phyloP scores from a whole-genome alignment of 2,888 invertebrate genomes.

The Stenurella melanura region DNA sequence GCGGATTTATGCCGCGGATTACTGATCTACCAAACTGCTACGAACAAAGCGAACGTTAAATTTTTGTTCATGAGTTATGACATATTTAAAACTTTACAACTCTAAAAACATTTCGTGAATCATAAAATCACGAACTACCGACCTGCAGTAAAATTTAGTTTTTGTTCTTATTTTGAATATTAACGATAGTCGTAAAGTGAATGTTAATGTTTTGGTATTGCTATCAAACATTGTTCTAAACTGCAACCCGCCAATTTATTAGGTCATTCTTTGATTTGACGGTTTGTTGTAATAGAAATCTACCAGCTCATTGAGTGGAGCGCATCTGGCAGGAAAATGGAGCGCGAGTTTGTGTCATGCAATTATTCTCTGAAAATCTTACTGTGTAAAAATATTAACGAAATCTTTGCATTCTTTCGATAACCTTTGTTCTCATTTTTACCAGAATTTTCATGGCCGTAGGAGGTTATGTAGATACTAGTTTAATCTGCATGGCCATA shows the following conservation, averaged over 20 bases:
- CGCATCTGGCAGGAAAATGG: too few species aligned
- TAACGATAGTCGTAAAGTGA: background rate
- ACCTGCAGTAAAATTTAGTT: background rate
- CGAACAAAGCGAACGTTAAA: constrained; percentile 6
- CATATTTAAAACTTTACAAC: background rate
- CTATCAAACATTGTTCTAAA: background rate
- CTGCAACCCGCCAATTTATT: background rate
- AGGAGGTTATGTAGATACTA: too few species aligned
- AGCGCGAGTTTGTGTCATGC: too few species aligned
- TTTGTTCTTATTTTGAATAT: background rate
- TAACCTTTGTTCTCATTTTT: too few species aligned
- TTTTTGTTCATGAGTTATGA: background rate
- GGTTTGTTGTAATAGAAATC: background rate
- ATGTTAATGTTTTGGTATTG: background rate
- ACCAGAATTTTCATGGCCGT: too few species aligned
- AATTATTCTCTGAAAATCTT: too few species aligned
- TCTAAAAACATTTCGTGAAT: background rate
- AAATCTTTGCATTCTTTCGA: too few species aligned
- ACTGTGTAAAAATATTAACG: too few species aligned
- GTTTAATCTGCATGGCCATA: too few species aligned
- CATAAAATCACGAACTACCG: background rate
- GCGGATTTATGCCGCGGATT: background rate
- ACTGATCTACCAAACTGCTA: background rate
- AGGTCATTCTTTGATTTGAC: background rate
- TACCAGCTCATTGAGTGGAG: background rate